Base-by-base conservation (phyloP, 2,113 vertebrate genomes). In the Callionymus lyra region DNA sequence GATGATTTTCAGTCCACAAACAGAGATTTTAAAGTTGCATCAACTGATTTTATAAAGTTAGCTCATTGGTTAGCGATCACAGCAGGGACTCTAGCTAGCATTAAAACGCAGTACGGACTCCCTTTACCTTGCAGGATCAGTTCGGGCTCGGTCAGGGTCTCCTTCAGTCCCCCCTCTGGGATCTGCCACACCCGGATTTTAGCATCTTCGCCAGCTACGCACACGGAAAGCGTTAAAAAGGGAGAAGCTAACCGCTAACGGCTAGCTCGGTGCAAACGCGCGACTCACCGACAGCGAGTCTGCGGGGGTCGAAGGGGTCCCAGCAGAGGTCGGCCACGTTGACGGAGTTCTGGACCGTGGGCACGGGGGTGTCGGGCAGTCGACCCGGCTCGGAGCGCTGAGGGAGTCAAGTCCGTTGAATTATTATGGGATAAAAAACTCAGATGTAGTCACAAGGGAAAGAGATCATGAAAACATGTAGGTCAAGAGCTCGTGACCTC, bases 161-260 rank as follows among this genome's bases (percentile, higher is more conserved):
- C 85, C n/a, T 31, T 74, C 46, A 97, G 69, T 6, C 94, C 93
- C 10, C 75, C 85, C 1, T 78, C 10, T 0, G 92, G 91, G 13
- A 97, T 70, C 31, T 63, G 75, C 95, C 95, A 98, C 32, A 96
- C 70, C 2, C 90, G 88, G 71, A 99, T 94, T 74, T 85, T 90
- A 55, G 90, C 89, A 0, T 99, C 95, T 21, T 99, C 94, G 0
- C 91, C 91, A 2, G 89, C 95, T 98, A 13, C 37, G 21, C 21
- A 4, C 4, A 27, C 21, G 8, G 21, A 27, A 9, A 37, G 1
- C 2, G 4, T 39, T 14, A 57, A 12, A 59, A 6, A 55, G 12
- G 1, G 31, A 54, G n/a, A n/a, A n/a, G n/a, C n/a, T n/a, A n/a
- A n/a, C n/a, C 9, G 37, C 4, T 42, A 0, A 1, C 9, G 14